Percentiles rank a stretch among this genome's conserved stretches.
Conservation (phyloP, 2,113 vertebrate genomes). For the Mesocricetus auratus region DNA sequence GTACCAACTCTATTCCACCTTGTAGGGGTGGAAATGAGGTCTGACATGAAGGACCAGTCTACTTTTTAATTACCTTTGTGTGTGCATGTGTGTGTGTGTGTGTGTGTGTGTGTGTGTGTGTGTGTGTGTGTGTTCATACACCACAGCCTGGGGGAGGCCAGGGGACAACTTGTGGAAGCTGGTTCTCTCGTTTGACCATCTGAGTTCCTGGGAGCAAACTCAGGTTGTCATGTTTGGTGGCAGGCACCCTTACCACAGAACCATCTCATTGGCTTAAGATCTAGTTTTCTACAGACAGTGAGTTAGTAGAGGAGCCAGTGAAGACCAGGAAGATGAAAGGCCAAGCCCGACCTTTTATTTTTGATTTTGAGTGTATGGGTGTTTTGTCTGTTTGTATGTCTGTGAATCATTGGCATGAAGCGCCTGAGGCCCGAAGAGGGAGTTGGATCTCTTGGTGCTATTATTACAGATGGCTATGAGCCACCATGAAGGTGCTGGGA, state of each 20-base stretch:
- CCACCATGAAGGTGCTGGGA: not conserved
- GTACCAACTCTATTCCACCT: not conserved
- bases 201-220: not conserved
- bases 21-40: not conserved
- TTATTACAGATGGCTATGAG: not conserved
- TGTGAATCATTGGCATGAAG: not conserved
- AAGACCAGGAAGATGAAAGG: not conserved
- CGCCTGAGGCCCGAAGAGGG: not conserved
- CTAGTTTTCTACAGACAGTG: not conserved
- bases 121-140: not conserved
- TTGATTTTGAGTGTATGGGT: not conserved
- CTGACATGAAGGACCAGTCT: not conserved
- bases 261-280: not conserved
- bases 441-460: not conserved
- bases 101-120: not conserved
- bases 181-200: not conserved
- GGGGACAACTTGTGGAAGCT: not conserved
- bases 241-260: not conserved
- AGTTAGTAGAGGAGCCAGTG: conserved; percentile 9
- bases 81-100: not conserved
- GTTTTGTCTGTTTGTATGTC: not conserved
- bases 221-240: not conserved
- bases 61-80: not conserved
- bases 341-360: not conserved
- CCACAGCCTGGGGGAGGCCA: not conserved